Evolutionary conservation across 2,113 vertebrate species (phyloP).

Genomic region (Thunnus thynnus): DNA sequence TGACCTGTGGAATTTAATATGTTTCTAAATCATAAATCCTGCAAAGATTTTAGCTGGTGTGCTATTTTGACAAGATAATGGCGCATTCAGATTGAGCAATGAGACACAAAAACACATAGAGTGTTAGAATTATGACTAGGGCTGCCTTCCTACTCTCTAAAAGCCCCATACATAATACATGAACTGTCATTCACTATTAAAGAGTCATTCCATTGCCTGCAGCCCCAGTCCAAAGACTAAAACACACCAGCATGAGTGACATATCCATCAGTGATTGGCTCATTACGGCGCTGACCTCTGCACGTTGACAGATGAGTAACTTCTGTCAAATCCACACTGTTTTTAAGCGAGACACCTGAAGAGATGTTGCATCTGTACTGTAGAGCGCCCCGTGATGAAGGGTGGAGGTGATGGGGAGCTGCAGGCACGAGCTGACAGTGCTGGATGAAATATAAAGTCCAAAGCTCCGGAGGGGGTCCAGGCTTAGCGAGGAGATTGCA

Average conservation of each 20-base stretch:
- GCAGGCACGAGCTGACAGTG: constrained; percentile 44
- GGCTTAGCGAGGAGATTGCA: constrained; percentile 67
- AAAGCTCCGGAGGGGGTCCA: constrained; percentile 60
- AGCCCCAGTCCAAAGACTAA: background rate
- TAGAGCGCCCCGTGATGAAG: constrained; percentile 22
- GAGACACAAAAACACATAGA: background rate
- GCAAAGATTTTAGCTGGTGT: background rate
- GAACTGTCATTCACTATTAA: constrained; percentile 23
- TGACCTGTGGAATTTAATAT: background rate
- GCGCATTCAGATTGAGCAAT: background rate
- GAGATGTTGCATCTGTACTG: constrained; percentile 3
- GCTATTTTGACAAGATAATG: background rate
- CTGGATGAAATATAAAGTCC: constrained; percentile 63
- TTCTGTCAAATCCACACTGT: constrained; percentile 13
- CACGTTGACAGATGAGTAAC: constrained; percentile 26
- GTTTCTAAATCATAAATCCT: background rate
- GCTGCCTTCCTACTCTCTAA: background rate
- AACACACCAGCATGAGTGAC: background rate
- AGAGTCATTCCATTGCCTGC: background rate
- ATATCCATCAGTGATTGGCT: constrained; percentile 16
- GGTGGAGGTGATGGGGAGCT: constrained; percentile 38
- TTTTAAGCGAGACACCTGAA: constrained; percentile 23
- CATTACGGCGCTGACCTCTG: constrained; percentile 14
- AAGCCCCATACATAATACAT: constrained; percentile 23
- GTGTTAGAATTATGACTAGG: background rate